These are phyloP conservation scores for Tachysurus fulvidraco DNA, from an alignment of 2,113 vertebrate species.

Conservation along the genomic window DNA sequence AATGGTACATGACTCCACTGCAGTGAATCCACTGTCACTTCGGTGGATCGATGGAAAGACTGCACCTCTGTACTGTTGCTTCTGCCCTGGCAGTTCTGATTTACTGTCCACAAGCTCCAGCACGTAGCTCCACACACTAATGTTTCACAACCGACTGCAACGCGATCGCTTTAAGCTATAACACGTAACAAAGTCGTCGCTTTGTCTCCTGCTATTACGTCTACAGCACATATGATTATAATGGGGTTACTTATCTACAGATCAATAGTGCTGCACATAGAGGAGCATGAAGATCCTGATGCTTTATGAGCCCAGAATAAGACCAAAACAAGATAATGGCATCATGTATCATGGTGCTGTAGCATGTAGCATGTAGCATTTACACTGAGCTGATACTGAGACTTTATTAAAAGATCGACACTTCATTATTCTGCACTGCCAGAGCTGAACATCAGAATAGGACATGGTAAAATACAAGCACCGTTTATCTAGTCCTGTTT, in stretches of 20 bases:
- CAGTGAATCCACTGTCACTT: conserved; percentile 47
- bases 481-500: background rate
- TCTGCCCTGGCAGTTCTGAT: conserved; percentile 10
- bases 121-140: background rate
- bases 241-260: background rate
- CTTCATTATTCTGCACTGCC: background rate
- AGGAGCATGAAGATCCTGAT: background rate
- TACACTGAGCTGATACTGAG: background rate
- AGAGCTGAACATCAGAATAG: background rate
- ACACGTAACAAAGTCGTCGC: background rate
- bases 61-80: conserved; percentile 33
- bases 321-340: background rate
- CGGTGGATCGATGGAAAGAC: conserved; percentile 41
- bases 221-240: background rate
- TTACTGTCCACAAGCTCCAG: background rate
- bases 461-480: background rate
- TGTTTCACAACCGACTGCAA: conserved; percentile 8
- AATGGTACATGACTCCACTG: conserved; percentile 46
- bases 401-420: conserved; percentile 17
- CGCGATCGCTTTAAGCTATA: conserved; percentile 15
- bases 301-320: background rate
- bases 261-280: conserved; percentile 15
- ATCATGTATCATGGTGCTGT: background rate
- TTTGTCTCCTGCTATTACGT: background rate
- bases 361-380: conserved; percentile 8